phyloP scores from a whole-genome alignment of 2,113 vertebrate species.

The Eptesicus fuscus region DNA sequence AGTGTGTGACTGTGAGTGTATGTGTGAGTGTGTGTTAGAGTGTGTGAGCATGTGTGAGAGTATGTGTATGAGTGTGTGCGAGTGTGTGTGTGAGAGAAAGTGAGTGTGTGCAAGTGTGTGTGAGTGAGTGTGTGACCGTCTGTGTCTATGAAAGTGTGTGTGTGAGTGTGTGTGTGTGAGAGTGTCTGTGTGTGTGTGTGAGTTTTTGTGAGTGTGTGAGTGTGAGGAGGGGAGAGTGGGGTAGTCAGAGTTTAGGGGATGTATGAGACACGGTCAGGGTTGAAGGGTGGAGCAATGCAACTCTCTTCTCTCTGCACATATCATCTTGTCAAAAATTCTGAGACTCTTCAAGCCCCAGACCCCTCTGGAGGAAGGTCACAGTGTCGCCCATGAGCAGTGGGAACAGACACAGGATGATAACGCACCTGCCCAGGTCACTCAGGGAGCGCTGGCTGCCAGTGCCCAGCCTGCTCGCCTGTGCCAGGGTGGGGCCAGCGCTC shows the following conservation, averaged over 20 bases:
- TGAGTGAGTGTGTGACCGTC: too few species aligned
- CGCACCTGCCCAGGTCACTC: background rate
- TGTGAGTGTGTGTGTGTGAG: too few species aligned
- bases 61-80: too few species aligned
- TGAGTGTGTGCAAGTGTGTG: background rate
- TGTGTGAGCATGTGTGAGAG: too few species aligned
- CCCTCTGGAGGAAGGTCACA: background rate
- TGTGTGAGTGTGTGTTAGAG: too few species aligned
- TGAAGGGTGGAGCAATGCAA: background rate
- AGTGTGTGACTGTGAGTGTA: too few species aligned
- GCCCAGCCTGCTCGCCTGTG: background rate
- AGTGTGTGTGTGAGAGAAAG: too few species aligned
- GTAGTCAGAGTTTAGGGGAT: background rate
- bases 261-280: background rate
- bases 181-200: background rate
- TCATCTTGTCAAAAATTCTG: conserved; percentile 41
- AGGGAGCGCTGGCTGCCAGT: background rate
- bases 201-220: background rate
- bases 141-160: too few species aligned
- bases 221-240: background rate
- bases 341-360: background rate
- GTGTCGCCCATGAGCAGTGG: background rate
- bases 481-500: background rate
- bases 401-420: background rate
- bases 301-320: background rate